Evolutionary conservation across 1,140 invertebrate genomes (phyloP).

Genomic region (Thereuonema tuberculata): DNA sequence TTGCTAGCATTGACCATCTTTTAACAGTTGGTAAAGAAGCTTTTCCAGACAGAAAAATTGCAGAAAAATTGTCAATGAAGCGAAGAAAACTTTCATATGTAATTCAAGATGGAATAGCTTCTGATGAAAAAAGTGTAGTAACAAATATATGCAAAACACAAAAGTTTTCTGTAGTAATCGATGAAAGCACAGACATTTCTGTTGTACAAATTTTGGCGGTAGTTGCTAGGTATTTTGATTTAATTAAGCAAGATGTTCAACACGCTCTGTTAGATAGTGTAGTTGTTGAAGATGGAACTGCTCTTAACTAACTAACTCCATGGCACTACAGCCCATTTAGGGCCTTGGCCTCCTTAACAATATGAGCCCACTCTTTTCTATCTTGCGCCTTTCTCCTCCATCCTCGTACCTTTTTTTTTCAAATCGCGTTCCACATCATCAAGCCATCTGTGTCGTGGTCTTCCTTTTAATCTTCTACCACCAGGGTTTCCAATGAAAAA

Average conservation of each 20-base stretch:
- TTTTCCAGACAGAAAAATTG: slow-evolving; percentile 8
- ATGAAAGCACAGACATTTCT: background rate
- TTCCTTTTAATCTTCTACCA: no score
- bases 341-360: no score
- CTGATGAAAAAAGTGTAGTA: slow-evolving; percentile 5
- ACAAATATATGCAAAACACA: slow-evolving; percentile 6
- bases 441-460: no score
- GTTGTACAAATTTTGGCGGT: background rate
- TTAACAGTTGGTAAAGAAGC: slow-evolving; percentile 1
- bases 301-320: no score
- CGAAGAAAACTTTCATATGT: slow-evolving; percentile 11
- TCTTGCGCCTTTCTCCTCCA: no score
- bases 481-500: no score
- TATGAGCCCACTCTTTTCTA: no score
- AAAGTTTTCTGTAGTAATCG: slow-evolving; percentile 8
- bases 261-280: background rate
- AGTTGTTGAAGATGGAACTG: background rate
- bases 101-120: slow-evolving; percentile 12
- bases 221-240: background rate
- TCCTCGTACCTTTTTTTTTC: no score
- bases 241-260: background rate
- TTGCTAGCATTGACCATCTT: slow-evolving; percentile 9
- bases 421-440: no score
- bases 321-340: no score
- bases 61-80: slow-evolving; percentile 9